These are phyloP conservation scores for Amblyteles armatorius DNA, from an alignment of 2,888 invertebrate species.

Conservation along the genomic window DNA sequence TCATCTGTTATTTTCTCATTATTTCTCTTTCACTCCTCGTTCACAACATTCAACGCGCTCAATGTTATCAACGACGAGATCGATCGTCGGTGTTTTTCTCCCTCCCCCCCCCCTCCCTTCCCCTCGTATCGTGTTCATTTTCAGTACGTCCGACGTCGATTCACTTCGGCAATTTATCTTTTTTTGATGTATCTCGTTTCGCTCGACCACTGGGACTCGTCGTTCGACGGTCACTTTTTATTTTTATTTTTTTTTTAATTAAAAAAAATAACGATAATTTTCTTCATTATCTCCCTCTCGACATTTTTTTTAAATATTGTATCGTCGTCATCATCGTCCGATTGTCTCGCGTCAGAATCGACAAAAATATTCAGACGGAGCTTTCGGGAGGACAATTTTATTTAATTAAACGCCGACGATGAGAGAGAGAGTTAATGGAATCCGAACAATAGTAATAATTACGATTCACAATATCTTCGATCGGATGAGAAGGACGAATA, in stretches of 20 bases:
- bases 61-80: conserved; percentile 30
- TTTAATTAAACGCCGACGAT: conserved; percentile 21
- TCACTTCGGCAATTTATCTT: conserved; percentile 22
- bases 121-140: conserved; percentile 59
- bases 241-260: neutral
- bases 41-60: conserved; percentile 28
- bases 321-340: conserved; percentile 17
- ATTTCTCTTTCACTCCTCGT: conserved; percentile 33
- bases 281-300: conserved; percentile 53
- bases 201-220: conserved; percentile 14
- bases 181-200: neutral
- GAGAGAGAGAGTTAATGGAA: conserved; percentile 19
- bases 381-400: conserved; percentile 44
- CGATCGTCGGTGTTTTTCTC: conserved; percentile 47
- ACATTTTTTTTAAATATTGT: conserved; percentile 50
- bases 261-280: no score
- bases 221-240: conserved; percentile 20
- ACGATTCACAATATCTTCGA: conserved; percentile 38
- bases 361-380: conserved; percentile 43
- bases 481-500: conserved; percentile 54
- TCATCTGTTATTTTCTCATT: conserved; percentile 47
- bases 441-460: conserved; percentile 35
- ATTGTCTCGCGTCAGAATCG: conserved; percentile 48
- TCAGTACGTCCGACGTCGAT: conserved; percentile 61
- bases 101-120: conserved; percentile 57